Percentiles rank a stretch among this genome's conserved stretches.
Conservation (phyloP, 2,888 invertebrate species). For the Sipha maydis region DNA sequence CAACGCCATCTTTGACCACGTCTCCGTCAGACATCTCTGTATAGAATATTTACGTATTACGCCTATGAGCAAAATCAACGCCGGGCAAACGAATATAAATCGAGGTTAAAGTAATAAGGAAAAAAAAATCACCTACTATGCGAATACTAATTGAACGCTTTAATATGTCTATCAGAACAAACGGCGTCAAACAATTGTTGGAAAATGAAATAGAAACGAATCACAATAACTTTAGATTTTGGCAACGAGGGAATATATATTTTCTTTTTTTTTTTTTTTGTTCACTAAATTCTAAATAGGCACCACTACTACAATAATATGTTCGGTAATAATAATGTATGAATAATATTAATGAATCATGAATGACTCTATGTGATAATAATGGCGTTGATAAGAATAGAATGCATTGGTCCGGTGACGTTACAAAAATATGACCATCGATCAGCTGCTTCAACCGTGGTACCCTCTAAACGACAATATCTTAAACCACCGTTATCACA, state of each 20-base stretch:
- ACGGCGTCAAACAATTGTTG: neutral
- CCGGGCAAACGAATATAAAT: neutral
- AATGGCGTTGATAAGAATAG: conserved; percentile 12
- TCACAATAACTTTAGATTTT: neutral
- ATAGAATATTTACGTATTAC: neutral
- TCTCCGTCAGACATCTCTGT: conserved; percentile 49
- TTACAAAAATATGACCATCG: neutral
- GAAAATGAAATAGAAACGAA: neutral
- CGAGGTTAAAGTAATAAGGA: neutral
- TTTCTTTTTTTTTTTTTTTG: neutral
- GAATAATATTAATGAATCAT: conserved; percentile 12
- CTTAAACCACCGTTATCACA: too few species aligned
- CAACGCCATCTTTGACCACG: conserved; percentile 54
- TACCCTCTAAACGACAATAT: neutral
- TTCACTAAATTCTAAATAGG: neutral
- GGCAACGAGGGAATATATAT: neutral
- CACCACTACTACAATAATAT: neutral
- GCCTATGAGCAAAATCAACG: neutral
- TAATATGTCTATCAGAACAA: neutral
- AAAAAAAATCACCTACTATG: neutral
- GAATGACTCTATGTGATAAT: conserved; percentile 9
- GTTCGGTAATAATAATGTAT: too few species aligned
- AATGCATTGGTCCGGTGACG: neutral
- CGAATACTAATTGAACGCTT: neutral
- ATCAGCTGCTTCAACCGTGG: neutral